Evolutionary conservation across 1,140 invertebrate species (phyloP), one percentile per base, ranked within the genome.

Genomic region (Eupristina koningsbergeri): DNA sequence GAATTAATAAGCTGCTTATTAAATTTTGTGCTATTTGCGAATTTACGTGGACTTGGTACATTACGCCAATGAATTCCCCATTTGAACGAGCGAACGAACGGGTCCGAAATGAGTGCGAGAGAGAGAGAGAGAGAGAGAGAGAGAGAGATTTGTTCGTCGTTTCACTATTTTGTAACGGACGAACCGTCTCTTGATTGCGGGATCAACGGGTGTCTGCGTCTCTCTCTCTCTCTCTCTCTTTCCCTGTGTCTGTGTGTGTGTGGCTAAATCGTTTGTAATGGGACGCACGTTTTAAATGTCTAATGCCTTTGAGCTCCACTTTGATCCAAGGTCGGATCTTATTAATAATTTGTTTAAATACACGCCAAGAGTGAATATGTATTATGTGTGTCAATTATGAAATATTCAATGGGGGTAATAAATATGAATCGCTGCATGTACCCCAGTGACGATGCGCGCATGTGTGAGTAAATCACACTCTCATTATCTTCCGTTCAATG

Each of bases 291-390:
- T 19, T 36, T 67, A 67, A 67, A 67, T 19, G 64, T 15, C 64
- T 19, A 9, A 67, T 67, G 64, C 31, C 17, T 19, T 34, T 22
- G n/a, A n/a, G 36, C 36, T 41, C 67, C 22, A 41, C 36, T 71
- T 71, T 71, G 26, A 71, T 39, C 29, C 67, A 39, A 71, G 67
- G 36, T n/a, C 67, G 67, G 19, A n/a, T 71, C 36, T 71, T n/a
- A 41, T 71, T 71, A 71, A 67, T 67, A 67, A 67, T 71, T 71
- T 41, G 29, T 41, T 36, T 41, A 22, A 71, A 26, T 41, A 41
- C 36, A 71, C 22, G 19, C 22, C 22, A 41, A 7, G 22, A 11
- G 67, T 0, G 22, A 41, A 9, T 41, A n/a, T n/a, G 6, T n/a
- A 9, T n/a, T 71, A n/a, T 71, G 36, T 71, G 22, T 71, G 22